A percentile compares a stretch with the other conserved stretches of the same genome.
Evolutionary conservation across 1,140 invertebrate species (phyloP).

Genomic region (Drosophila ohnishii): DNA sequence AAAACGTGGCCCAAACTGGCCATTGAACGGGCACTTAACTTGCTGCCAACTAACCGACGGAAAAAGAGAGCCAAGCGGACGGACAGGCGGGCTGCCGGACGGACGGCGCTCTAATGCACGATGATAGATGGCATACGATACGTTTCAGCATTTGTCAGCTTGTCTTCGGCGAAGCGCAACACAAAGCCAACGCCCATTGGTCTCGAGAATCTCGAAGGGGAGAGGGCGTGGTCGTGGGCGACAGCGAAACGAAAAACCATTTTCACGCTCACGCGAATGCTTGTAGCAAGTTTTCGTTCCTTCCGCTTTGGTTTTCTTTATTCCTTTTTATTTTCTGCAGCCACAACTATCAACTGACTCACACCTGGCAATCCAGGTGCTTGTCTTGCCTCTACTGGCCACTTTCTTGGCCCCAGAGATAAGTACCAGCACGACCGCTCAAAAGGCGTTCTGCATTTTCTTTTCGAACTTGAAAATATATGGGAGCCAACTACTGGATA

Average conservation of each 20-base stretch:
- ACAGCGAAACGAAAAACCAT: slow-evolving; percentile 74
- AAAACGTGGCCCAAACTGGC: slow-evolving; percentile 70
- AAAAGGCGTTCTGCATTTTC: slow-evolving; percentile 61
- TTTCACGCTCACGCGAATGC: slow-evolving; percentile 79
- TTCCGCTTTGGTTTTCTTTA: slow-evolving; percentile 33
- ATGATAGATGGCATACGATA: slow-evolving; percentile 82
- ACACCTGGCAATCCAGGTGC: slow-evolving; percentile 62
- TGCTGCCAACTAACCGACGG: slow-evolving; percentile 61
- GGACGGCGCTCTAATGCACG: slow-evolving; percentile 69
- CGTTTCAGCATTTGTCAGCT: slow-evolving; percentile 81
- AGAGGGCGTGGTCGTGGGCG: slow-evolving; percentile 29
- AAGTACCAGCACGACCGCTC: slow-evolving; percentile 54
- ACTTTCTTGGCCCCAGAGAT: slow-evolving; percentile 48
- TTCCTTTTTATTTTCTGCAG: slow-evolving; percentile 19
- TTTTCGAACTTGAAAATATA: slow-evolving; percentile 5
- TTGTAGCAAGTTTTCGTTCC: slow-evolving; percentile 68
- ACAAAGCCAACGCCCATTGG: slow-evolving; percentile 70
- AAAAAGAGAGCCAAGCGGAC: slow-evolving; percentile 38
- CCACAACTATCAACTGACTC: slow-evolving; percentile 73
- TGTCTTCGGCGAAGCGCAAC: slow-evolving; percentile 78
- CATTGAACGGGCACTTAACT: slow-evolving; percentile 80
- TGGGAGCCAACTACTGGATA: neutral
- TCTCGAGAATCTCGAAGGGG: slow-evolving; percentile 6
- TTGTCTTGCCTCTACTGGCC: slow-evolving; percentile 24
- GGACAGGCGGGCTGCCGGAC: slow-evolving; percentile 40